Percentiles rank a stretch among this genome's conserved stretches.
phyloP scores from a whole-genome alignment of 2,113 vertebrate species.

The Sterrhoptilus dennistouni region DNA sequence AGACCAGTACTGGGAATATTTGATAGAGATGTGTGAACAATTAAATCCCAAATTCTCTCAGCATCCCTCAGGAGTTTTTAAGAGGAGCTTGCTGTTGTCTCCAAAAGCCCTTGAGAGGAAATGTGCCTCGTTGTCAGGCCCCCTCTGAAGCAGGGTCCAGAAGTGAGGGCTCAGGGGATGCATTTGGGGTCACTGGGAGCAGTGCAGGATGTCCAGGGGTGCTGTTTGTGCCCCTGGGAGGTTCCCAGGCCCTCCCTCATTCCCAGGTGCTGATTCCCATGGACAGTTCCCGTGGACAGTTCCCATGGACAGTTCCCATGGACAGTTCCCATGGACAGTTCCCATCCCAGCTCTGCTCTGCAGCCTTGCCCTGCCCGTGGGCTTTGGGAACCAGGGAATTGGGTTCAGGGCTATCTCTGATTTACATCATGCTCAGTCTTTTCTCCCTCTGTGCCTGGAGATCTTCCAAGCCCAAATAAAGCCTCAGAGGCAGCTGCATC shows the following conservation, averaged over 20 bases:
- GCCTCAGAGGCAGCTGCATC: slow-evolving; percentile 19
- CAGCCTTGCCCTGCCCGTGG: background rate
- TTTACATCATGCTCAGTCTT: background rate
- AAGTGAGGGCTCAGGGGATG: rapidly evolving
- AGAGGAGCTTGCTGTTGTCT: background rate
- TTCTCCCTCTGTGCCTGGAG: background rate
- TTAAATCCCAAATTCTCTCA: background rate
- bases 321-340: rapidly evolving
- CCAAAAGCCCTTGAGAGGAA: background rate
- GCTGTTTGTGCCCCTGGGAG: rapidly evolving
- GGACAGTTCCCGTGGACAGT: too few relatives aligned
- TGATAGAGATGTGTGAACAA: background rate
- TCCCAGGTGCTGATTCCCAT: rapidly evolving
- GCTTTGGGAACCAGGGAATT: background rate
- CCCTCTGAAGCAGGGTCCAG: background rate
- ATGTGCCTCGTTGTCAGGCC: background rate
- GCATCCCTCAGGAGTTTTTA: background rate
- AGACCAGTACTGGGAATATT: background rate
- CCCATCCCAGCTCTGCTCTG: rapidly evolving
- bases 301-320: too few relatives aligned
- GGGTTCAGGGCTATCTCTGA: background rate
- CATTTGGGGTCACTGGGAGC: background rate
- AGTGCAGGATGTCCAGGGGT: background rate
- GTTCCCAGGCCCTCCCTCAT: rapidly evolving
- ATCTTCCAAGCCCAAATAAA: background rate